Evolutionary conservation across 2,797 vertebrate species (phyloP), one percentile per base, ranked within the genome.

Genomic region (Brachymystax lenok): DNA sequence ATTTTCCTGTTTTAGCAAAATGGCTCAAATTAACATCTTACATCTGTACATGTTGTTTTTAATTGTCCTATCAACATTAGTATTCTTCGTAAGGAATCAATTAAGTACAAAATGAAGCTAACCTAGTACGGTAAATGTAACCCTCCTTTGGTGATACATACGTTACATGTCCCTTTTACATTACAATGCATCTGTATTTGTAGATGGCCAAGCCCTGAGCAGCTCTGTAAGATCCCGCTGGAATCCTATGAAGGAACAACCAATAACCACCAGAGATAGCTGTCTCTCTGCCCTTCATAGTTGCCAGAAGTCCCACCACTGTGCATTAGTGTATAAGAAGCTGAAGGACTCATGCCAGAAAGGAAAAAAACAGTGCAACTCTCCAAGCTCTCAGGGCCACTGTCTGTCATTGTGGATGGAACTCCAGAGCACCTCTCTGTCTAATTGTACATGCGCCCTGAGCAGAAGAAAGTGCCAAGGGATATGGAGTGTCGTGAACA

Each of bases 281-380:
- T 95, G 93, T 50, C 3, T 50, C 0, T 0, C 0, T 0, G 91
- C 89, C 1, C 82, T 35, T 16, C 77, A 6, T 5, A 27, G 1
- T 21, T 95, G 94, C 59, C 85, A 5, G 72, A 59, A 81, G 61
- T 83, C 91, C 56, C 66, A 75, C 1, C 17, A 54, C 13, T 95
- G 93, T n/a, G 59, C 66, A 5, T 63, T 30, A 0, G 40, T 35
- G 0, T 87, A 86, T 6, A 33, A 89, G 77, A 85, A 79, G 66
- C 93, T 95, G 82, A 91, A 85, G 80, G 73, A 75, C 74, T 14
- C 8, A 0, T 95, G 94, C 73, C 74, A 24, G 67, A 74, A n/a
- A 3, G 73, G 80, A 0, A 68, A 68, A 30, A 27, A 68, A 27
- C 14, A 19, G 6, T 68, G 30, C 66, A 68, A 19, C 66, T 68